Conservation (phyloP, 2,113 vertebrate species). For the Cavia aperea region DNA sequence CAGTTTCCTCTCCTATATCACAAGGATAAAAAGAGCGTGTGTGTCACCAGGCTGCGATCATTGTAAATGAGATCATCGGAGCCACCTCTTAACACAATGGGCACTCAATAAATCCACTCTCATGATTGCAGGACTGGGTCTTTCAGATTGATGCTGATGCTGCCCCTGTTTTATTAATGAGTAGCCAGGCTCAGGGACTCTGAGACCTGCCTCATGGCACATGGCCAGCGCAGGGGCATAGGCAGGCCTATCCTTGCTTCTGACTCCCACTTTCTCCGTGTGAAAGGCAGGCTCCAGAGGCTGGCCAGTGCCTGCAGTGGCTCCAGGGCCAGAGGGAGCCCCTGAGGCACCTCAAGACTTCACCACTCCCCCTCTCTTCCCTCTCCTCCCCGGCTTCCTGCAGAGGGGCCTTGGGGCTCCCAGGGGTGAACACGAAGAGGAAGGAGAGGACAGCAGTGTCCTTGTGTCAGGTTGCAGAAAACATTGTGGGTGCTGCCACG, state of each 20-base stretch:
- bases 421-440: too few species aligned
- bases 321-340: neutral
- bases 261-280: neutral
- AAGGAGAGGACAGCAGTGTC: neutral
- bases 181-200: neutral
- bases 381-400: neutral
- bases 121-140: neutral
- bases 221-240: neutral
- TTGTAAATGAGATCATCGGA: neutral
- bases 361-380: too few species aligned
- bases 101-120: neutral
- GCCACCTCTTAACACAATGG: neutral
- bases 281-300: neutral
- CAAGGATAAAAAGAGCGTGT: neutral
- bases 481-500: neutral
- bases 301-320: accelerated
- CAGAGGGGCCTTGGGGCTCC: neutral
- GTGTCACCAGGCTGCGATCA: too few species aligned
- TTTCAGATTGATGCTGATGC: neutral
- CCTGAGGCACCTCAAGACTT: neutral
- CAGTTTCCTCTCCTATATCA: neutral
- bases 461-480: neutral
- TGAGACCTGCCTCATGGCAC: accelerated
- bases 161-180: neutral
- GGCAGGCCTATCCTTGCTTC: neutral